Conservation (phyloP, 2,888 invertebrate species). For the Drosophila demipolita region DNA sequence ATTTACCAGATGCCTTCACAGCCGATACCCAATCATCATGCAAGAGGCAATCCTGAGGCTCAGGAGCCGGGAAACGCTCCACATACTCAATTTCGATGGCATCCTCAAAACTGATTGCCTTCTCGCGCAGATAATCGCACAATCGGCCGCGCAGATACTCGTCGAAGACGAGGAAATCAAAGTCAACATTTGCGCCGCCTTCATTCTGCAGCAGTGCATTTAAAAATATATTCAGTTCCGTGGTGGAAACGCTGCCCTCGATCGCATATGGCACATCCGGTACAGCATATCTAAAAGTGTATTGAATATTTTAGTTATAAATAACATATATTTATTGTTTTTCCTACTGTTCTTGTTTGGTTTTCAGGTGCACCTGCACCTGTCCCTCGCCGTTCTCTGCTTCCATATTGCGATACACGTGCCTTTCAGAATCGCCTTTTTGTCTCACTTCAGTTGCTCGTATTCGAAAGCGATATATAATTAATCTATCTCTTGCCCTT, state of each 20-base stretch:
- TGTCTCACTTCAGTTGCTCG: background rate
- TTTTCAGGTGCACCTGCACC: conserved; percentile 91
- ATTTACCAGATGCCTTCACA: conserved; percentile 89
- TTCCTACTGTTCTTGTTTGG: conserved; percentile 93
- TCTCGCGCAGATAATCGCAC: conserved; percentile 91
- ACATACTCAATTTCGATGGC: conserved; percentile 96
- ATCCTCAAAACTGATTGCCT: conserved; percentile 92
- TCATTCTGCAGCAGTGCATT: conserved; percentile 88
- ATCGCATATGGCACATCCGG: conserved; percentile 94
- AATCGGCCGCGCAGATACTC: conserved; percentile 89
- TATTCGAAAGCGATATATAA: background rate
- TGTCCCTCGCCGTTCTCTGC: conserved; percentile 86
- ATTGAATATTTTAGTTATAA: background rate
- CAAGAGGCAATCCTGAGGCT: conserved; percentile 95
- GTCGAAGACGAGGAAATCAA: conserved; percentile 95
- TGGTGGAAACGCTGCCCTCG: conserved; percentile 89
- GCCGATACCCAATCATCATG: conserved; percentile 99
- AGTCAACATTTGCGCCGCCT: conserved; percentile 86
- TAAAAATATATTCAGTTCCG: conserved; percentile 91
- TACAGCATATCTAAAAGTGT: conserved; percentile 90
- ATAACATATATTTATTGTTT: background rate
- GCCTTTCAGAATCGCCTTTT: conserved; percentile 51
- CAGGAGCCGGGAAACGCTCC: conserved; percentile 95
- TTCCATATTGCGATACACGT: conserved; percentile 77
- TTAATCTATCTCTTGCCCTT: background rate